Evolutionary conservation across 2,113 vertebrate species (phyloP), one percentile per base, ranked within the genome.

Genomic region (Meles meles): DNA sequence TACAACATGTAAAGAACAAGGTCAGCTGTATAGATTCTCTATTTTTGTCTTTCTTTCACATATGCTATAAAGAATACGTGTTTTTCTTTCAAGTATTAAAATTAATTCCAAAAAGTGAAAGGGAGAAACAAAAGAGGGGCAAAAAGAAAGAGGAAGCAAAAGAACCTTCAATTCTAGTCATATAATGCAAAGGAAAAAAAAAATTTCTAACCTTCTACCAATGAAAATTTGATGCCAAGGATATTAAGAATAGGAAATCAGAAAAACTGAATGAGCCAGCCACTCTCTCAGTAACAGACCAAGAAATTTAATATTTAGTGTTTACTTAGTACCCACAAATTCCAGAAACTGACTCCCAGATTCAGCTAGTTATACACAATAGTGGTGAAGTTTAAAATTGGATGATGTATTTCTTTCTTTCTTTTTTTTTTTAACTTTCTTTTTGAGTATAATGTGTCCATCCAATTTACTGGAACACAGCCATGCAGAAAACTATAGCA

Each of bases 221-320:
- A 72, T 90, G 85, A 93, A 90, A 93, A 81, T 20, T 49, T 77
- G 18, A 93, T 90, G 76, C 65, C 96, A 97, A 97, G 49, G 81
- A 88, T 67, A 97, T 57, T 95, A 97, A 93, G 74, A 97, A 94
- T 44, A 94, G 88, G 90, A 98, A 97, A 95, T 90, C 69, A 95
- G 71, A 87, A 76, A 81, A 90, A 69, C n/a, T 76, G 29, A 93
- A 89, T n/a, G 34, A 57, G 21, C 52, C 65, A 90, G 90, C 59
- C 71, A 93, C 92, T 95, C 88, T 95, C 65, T 92, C n/a, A 44
- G 88, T 39, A 92, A n/a, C 57, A 95, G 95, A 82, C 88, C 72
- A 97, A 96, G 71, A 90, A 59, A 92, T 79, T 90, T 88, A 97
- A 88, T 67, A 93, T 72, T 76, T 85, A 61, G 34, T 93, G 20